Evolutionary conservation across 2,888 invertebrate species (phyloP).

Genomic region (Priocnemis perturbator): DNA sequence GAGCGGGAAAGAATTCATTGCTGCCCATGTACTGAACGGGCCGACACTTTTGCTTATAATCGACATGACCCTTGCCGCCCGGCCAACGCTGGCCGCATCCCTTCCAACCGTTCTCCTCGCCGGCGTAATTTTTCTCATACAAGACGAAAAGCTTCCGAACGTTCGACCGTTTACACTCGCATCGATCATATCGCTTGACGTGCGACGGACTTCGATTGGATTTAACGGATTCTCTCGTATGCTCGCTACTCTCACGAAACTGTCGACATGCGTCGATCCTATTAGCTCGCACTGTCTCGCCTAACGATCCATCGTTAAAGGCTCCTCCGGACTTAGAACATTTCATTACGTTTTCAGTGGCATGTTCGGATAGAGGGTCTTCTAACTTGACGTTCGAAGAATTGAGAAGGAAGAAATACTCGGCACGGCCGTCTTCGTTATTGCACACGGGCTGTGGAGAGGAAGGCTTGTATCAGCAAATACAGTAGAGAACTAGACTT

Average conservation of each 20-base stretch:
- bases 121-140: conserved; percentile 44
- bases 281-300: conserved; percentile 12
- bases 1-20: conserved; percentile 47
- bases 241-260: conserved; percentile 31
- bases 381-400: conserved; percentile 41
- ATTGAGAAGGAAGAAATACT: conserved; percentile 40
- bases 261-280: conserved; percentile 32
- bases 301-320: conserved; percentile 19
- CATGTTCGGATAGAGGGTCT: conserved; percentile 36
- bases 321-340: conserved; percentile 32
- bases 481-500: conserved; percentile 45
- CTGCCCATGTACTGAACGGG: conserved; percentile 28
- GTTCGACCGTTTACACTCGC: conserved; percentile 31
- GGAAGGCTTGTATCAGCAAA: conserved; percentile 56
- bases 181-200: conserved; percentile 37
- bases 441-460: conserved; percentile 48
- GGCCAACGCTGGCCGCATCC: conserved; percentile 40
- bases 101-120: conserved; percentile 34
- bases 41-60: conserved; percentile 32
- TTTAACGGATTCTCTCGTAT: conserved; percentile 35
- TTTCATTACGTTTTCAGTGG: conserved; percentile 35
- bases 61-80: conserved; percentile 32
- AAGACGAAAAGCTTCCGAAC: conserved; percentile 44
- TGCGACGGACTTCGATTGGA: conserved; percentile 31
- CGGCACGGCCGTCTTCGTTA: conserved; percentile 45